Base-by-base conservation (phyloP, 1,140 invertebrate species). In the Drosophila punjabiensis region DNA sequence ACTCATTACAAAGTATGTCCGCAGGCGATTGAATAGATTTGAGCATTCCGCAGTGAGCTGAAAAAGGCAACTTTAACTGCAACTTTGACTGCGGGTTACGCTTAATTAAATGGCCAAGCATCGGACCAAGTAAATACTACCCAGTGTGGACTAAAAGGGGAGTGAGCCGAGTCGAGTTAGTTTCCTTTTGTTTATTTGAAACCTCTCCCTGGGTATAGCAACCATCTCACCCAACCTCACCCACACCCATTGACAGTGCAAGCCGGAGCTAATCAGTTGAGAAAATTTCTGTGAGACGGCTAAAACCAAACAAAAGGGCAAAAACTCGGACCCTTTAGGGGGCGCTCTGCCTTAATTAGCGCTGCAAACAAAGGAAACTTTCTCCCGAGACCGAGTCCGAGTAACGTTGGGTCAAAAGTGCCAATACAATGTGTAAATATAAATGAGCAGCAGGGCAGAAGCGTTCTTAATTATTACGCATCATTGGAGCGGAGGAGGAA, bases 81-180 rank as follows among this genome's bases (percentile, higher is more conserved):
- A 88, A 83, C 86, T 90, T 90, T 79, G 78, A 68, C 48, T 70
- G 68, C 20, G 77, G 47, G 67, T 64, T 50, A 85, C 86, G 86
- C 86, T 90, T 89, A 90, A 89, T 89, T 89, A 90, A 89, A 90
- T 82, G 79, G 59, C 79, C 79, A 85, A 85, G 71, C 76, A 85
- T 74, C 76, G 69, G 66, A 63, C 79, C 76, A 83, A 84, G 70
- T 70, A 75, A 81, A 82, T 83, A 70, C 64, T 83, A 70, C 64
- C 64, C 58, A 67, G n/a, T 69, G 70, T 33, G 45, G 20, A 33
- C 14, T 14, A 6, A 18, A 20, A 11, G 14, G 47, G 18, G 41
- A 20, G 35, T 28, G 6, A 58, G 47, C 10, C 50, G 10, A 53
- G 28, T 24, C 35, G 43, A 66, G 53, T 59, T 76, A 55, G 63